Evolutionary conservation across 2,797 vertebrate genomes (phyloP).

Genomic region (Periparus ater): DNA sequence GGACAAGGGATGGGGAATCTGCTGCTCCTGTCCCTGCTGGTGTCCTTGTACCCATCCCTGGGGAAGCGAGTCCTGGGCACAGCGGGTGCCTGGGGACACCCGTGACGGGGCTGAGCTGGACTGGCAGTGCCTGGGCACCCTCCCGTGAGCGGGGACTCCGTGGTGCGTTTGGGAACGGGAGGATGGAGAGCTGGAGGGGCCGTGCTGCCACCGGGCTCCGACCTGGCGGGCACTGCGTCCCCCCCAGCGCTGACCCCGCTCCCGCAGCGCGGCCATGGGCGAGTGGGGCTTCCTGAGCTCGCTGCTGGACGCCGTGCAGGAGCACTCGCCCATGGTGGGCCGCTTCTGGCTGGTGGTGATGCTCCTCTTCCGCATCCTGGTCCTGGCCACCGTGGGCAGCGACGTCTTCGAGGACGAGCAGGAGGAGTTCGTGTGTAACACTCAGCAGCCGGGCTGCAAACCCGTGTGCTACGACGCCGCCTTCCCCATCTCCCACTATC

Average conservation of each 20-base stretch:
- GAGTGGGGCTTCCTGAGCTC: conserved; percentile 87
- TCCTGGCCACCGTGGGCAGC: conserved; percentile 90
- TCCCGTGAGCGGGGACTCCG: fast-evolving
- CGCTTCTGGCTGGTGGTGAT: conserved; percentile 92
- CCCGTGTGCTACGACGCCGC: conserved; percentile 90
- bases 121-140: not conserved
- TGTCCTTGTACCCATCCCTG: not conserved
- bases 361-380: conserved; percentile 91
- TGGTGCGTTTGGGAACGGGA: fast-evolving
- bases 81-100: not conserved
- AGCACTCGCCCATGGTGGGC: conserved; percentile 89
- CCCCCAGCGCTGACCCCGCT: not conserved
- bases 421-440: conserved; percentile 92
- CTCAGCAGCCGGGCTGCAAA: conserved; percentile 91
- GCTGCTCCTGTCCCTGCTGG: not conserved
- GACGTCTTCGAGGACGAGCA: conserved; percentile 93
- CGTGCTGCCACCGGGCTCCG: fast-evolving
- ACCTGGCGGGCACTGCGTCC: fast-evolving
- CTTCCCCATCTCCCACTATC: conserved; percentile 93
- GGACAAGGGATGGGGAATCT: not conserved
- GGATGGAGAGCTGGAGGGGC: not conserved
- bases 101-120: not conserved
- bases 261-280: conserved; percentile 77
- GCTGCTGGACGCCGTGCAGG: conserved; percentile 84
- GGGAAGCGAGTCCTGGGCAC: not conserved